Evolutionary conservation across 2,113 vertebrate species (phyloP).

Genomic region (Cyrtonyx montezumae): DNA sequence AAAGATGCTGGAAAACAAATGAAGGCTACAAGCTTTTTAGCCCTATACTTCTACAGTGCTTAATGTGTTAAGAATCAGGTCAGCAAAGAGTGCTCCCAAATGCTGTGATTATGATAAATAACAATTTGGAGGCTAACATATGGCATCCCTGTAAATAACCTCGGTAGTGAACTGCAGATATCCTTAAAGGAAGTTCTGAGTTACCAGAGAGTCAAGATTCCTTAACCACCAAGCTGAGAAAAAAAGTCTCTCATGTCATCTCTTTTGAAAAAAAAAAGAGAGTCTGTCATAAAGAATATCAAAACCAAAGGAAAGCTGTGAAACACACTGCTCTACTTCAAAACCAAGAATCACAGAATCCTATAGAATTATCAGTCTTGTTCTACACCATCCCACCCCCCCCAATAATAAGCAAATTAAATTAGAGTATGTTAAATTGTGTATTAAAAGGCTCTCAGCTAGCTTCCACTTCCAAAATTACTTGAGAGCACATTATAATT

Average conservation of each 20-base stretch:
- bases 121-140: background rate
- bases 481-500: slow-evolving; percentile 71
- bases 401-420: slow-evolving; percentile 28
- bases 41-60: background rate
- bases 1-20: background rate
- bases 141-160: background rate
- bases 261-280: too few relatives aligned
- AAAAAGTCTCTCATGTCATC: background rate
- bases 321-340: background rate
- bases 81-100: background rate
- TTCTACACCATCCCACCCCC: background rate
- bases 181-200: background rate
- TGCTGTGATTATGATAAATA: background rate
- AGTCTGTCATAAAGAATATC: background rate
- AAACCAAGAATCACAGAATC: background rate
- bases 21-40: background rate
- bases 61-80: background rate
- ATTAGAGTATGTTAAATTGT: slow-evolving; percentile 26
- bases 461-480: slow-evolving; percentile 63
- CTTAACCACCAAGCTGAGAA: background rate
- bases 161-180: slow-evolving; percentile 15
- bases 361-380: background rate
- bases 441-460: slow-evolving; percentile 42
- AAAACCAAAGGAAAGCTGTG: background rate
- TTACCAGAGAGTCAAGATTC: background rate